Evolutionary conservation across 2,797 vertebrate genomes (phyloP).

Genomic region (Sparus aurata): DNA sequence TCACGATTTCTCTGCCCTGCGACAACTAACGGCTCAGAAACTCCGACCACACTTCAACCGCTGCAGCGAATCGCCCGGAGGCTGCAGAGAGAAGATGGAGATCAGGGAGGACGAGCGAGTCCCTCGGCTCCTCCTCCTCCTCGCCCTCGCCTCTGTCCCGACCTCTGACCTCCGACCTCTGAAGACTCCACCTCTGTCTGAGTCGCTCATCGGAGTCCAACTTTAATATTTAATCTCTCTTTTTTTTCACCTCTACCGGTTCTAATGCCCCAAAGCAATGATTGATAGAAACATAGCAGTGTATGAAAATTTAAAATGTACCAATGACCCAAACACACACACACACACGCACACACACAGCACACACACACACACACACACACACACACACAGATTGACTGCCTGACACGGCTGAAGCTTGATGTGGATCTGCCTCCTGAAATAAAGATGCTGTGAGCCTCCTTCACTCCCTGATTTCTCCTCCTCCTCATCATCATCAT

Average conservation of each 20-base stretch:
- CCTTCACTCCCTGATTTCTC: neutral
- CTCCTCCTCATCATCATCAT: too few relatives aligned
- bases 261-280: conserved; percentile 77
- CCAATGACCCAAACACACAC: conserved; percentile 24
- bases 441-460: conserved; percentile 73
- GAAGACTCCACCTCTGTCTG: conserved; percentile 34
- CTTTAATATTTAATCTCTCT: conserved; percentile 84
- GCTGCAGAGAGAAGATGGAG: conserved; percentile 31
- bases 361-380: conserved; percentile 22
- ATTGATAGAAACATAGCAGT: conserved; percentile 75
- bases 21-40: conserved; percentile 24
- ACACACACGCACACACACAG: conserved; percentile 16
- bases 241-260: conserved; percentile 49
- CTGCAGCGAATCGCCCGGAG: conserved; percentile 36
- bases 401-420: conserved; percentile 66
- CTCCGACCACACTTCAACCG: conserved; percentile 12
- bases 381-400: conserved; percentile 60
- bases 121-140: conserved; percentile 33
- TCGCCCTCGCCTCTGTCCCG: neutral
- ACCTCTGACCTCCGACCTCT: conserved; percentile 56
- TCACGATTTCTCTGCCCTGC: conserved; percentile 25
- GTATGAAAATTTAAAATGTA: conserved; percentile 72
- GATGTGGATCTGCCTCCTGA: conserved; percentile 60
- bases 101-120: neutral
- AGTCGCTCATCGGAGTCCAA: conserved; percentile 60